phyloP scores from a whole-genome alignment of 2,113 vertebrate species.

The Aspiorhynchus laticeps region DNA sequence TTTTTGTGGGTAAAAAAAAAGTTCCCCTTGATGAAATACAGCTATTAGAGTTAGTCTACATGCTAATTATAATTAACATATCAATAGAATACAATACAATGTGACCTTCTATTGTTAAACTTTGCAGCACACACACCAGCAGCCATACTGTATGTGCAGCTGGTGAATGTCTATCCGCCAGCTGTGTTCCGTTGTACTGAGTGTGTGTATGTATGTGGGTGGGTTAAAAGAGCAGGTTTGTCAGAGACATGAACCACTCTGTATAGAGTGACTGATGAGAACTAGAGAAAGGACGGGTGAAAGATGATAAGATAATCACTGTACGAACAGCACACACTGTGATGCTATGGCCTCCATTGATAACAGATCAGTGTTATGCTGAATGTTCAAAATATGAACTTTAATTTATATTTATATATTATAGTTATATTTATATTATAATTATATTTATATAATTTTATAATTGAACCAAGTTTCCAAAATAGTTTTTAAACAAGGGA shows the following conservation, averaged over 20 bases:
- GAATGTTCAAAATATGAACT: neutral
- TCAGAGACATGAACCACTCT: neutral
- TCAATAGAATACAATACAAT: constrained; percentile 6
- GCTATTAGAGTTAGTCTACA: neutral
- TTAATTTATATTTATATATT: too few species aligned
- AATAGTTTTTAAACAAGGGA: neutral
- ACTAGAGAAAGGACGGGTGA: neutral
- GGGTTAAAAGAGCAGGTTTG: neutral
- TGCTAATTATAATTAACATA: constrained; percentile 9
- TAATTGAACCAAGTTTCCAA: neutral
- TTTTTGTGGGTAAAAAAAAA: neutral
- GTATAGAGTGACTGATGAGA: neutral
- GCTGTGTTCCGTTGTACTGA: neutral
- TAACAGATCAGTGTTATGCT: neutral
- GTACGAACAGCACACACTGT: neutral
- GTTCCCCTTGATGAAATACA: neutral
- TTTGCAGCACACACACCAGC: constrained; percentile 4
- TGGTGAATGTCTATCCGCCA: neutral
- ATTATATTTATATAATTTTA: too few species aligned
- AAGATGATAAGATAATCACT: neutral
- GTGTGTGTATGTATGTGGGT: neutral
- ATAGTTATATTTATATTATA: too few species aligned
- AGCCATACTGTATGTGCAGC: constrained; percentile 25
- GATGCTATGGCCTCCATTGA: neutral
- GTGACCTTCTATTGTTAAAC: constrained; percentile 7